Conservation (phyloP, 2,113 vertebrate genomes). For the Sitta europaea region DNA sequence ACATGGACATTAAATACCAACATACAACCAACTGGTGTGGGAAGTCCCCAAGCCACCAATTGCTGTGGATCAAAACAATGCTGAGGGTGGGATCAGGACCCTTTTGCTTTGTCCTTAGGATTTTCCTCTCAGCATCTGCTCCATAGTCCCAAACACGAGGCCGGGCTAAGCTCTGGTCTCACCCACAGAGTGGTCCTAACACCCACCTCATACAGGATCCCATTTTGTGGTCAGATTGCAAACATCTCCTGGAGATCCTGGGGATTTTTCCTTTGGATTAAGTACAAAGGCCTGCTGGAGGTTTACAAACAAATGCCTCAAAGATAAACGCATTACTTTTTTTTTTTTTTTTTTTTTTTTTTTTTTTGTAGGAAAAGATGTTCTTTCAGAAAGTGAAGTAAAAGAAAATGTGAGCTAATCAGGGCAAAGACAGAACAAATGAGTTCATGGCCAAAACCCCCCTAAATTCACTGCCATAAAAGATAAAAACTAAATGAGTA, state of each 20-base stretch:
- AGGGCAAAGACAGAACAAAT: constrained; percentile 1
- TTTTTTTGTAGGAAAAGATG: neutral
- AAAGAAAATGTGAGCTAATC: constrained; percentile 29
- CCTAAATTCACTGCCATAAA: constrained; percentile 33
- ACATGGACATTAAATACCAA: neutral
- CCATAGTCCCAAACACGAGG: rapidly evolving
- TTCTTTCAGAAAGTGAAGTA: neutral
- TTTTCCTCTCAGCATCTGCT: neutral
- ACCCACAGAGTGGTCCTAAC: neutral
- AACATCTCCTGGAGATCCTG: neutral
- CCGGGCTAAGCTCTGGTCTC: neutral
- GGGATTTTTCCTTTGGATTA: constrained; percentile 25
- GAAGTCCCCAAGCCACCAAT: neutral
- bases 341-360: neutral
- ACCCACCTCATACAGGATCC: neutral
- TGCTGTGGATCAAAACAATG: neutral
- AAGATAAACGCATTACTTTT: neutral
- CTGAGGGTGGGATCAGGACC: neutral
- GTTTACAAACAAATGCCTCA: constrained; percentile 43
- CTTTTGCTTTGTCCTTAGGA: neutral
- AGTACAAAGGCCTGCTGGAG: neutral
- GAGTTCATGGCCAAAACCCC: neutral
- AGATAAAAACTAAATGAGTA: constrained; percentile 39
- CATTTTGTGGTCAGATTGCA: neutral
- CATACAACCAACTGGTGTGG: neutral